Evolutionary conservation across 64 coral and sea anemone genomes (phyloP).

Genomic region (Acropora yongei): DNA sequence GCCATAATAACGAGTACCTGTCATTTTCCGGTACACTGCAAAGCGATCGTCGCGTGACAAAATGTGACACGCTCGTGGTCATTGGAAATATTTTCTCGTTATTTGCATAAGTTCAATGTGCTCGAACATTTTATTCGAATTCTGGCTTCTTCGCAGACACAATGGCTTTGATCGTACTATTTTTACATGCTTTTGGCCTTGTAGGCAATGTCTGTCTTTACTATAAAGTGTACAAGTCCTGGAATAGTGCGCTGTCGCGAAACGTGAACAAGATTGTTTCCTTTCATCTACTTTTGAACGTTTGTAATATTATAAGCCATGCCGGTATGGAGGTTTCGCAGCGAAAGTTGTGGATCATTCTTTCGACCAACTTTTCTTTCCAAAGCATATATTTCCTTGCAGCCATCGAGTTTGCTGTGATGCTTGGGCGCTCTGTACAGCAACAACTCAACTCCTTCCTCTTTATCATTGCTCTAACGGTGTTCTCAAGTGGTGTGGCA

Average conservation of each 20-base stretch:
- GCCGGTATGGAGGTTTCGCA: background rate
- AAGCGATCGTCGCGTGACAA: too few species aligned
- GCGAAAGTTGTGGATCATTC: background rate
- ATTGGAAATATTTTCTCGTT: background rate
- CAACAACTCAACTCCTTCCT: background rate
- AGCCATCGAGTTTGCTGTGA: background rate
- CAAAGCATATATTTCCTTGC: background rate
- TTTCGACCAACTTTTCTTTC: background rate
- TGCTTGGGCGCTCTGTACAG: background rate
- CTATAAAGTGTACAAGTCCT: background rate
- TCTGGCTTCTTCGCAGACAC: background rate
- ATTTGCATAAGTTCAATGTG: background rate
- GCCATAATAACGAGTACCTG: too few species aligned
- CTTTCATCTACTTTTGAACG: conserved; percentile 1
- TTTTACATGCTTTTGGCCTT: background rate
- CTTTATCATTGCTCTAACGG: background rate
- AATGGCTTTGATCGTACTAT: background rate
- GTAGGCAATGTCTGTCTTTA: background rate
- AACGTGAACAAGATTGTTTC: background rate
- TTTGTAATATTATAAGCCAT: conserved; percentile 1
- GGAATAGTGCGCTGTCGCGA: background rate
- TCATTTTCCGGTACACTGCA: too few species aligned
- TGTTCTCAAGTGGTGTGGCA: background rate
- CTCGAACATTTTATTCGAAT: background rate
- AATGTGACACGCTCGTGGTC: too few species aligned